Conservation (phyloP, 2,113 vertebrate species). For the Oxygymnocypris stewartii region DNA sequence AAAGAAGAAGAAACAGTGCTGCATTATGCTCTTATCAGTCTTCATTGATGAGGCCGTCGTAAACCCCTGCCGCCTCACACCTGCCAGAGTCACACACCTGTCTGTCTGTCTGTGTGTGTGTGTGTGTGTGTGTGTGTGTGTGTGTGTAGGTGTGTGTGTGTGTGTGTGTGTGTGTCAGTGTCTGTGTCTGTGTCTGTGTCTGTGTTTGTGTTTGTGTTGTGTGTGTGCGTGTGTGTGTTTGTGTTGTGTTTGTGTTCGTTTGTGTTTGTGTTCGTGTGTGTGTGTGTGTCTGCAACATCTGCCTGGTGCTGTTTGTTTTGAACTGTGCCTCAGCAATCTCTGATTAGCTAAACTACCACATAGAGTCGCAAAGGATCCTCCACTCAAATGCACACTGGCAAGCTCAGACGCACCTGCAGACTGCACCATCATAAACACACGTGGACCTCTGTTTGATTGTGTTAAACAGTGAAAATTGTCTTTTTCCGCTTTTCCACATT, state of each 20-base stretch:
- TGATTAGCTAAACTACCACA: constrained; percentile 47
- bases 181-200: no score
- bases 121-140: constrained; percentile 32
- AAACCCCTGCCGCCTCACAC: constrained; percentile 46
- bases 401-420: constrained; percentile 38
- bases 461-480: neutral
- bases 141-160: no score
- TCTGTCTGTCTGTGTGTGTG: neutral
- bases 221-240: no score
- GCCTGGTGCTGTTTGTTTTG: constrained; percentile 44
- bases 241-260: no score
- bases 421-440: constrained; percentile 40
- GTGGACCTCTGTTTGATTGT: constrained; percentile 3
- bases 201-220: no score
- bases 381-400: neutral
- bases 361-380: constrained; percentile 44
- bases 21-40: constrained; percentile 54
- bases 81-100: constrained; percentile 33
- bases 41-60: constrained; percentile 35
- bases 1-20: constrained; percentile 39
- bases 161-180: no score
- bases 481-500: no score
- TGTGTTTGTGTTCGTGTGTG: no score
- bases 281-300: constrained; percentile 37
- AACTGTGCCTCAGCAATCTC: constrained; percentile 30